Evolutionary conservation across 1,140 invertebrate species (phyloP).

Genomic region (Brachionus koreanus): DNA sequence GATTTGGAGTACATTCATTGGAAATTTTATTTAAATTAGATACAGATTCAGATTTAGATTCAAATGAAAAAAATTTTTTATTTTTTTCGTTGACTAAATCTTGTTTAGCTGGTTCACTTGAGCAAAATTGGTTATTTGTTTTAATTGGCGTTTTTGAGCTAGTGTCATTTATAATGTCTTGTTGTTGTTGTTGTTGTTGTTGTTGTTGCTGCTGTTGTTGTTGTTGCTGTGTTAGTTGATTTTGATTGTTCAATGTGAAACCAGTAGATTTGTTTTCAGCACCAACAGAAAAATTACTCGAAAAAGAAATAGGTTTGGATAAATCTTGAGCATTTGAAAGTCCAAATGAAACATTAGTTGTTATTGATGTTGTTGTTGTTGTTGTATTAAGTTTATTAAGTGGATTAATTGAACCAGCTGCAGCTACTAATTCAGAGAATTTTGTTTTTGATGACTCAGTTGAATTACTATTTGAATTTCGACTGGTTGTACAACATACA

Average conservation of each 20-base stretch:
- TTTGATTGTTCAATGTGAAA: no score
- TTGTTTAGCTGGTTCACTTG: neutral
- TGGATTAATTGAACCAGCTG: neutral
- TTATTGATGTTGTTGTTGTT: neutral
- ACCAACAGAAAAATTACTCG: neutral
- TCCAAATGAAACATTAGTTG: neutral
- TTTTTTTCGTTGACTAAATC: no score
- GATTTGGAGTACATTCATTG: no score
- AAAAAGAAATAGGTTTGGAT: neutral
- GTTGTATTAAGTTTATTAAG: neutral
- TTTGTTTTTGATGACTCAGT: neutral
- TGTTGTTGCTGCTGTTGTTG: no score
- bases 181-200: no score
- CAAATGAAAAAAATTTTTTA: no score
- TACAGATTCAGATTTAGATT: no score
- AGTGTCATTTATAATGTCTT: no score
- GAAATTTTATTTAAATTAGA: no score
- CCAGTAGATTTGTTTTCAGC: no score
- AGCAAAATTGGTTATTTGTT: neutral
- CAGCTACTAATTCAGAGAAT: conserved; percentile 16
- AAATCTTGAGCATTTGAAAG: neutral
- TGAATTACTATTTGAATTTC: neutral
- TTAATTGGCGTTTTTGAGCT: no score
- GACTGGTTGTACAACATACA: neutral
- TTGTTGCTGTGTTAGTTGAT: no score